A percentile compares a stretch with the other conserved stretches of the same genome.
phyloP scores from a whole-genome alignment of 2,797 vertebrate species.

The Chrysocyon brachyurus region DNA sequence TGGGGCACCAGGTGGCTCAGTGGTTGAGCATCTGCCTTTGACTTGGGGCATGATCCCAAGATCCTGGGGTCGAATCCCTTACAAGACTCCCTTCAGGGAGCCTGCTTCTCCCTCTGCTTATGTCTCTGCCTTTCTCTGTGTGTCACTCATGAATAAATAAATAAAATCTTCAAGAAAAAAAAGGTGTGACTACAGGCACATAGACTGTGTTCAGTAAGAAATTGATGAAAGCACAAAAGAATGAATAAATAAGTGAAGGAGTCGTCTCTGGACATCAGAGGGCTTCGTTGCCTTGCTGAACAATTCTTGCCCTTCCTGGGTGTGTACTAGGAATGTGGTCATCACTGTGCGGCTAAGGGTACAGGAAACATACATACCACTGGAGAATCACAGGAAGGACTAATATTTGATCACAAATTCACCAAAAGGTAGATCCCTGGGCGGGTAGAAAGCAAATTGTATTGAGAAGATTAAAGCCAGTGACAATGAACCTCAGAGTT shows the following conservation, averaged over 20 bases:
- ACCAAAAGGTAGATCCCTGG: not conserved
- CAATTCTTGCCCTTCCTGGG: not conserved
- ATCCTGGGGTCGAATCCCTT: no score
- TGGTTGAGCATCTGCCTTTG: no score
- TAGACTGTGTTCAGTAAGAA: not conserved
- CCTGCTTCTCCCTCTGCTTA: no score
- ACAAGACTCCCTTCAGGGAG: no score
- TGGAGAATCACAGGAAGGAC: not conserved
- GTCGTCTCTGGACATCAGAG: not conserved
- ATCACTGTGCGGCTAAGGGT: not conserved
- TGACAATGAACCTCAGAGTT: not conserved
- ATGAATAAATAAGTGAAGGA: not conserved
- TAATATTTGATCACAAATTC: not conserved
- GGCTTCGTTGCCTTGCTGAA: not conserved
- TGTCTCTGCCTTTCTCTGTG: no score
- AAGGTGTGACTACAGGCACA: rapidly evolving
- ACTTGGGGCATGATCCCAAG: no score
- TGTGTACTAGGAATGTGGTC: not conserved
- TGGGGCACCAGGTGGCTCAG: no score
- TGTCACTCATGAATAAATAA: no score
- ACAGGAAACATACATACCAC: not conserved
- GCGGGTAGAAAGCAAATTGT: not conserved
- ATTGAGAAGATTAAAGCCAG: not conserved
- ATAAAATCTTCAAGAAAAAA: no score
- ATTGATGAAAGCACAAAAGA: not conserved